These are phyloP conservation scores for Pseudois nayaur DNA, from an alignment of 2,113 vertebrate species.

Conservation along the genomic window DNA sequence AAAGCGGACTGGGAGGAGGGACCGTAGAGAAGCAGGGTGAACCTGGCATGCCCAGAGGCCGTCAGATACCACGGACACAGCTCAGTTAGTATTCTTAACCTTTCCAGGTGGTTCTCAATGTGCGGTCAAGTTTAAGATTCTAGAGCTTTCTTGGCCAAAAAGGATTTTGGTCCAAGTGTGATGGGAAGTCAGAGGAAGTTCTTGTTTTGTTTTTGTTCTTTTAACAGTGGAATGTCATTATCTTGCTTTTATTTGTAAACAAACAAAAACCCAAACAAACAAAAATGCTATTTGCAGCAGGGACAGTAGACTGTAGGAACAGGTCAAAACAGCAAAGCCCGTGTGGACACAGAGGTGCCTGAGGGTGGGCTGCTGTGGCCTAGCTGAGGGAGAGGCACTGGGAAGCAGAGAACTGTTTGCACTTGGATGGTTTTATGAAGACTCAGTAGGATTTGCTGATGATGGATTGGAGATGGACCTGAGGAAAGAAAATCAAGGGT, in stretches of 20 bases:
- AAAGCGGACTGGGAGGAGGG: rapidly evolving
- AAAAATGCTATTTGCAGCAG: background rate
- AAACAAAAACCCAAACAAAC: background rate
- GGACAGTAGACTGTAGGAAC: background rate
- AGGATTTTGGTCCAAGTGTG: background rate
- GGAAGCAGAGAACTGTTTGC: background rate
- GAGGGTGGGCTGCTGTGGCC: rapidly evolving
- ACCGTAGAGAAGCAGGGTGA: background rate
- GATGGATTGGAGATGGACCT: background rate
- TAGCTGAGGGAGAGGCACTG: rapidly evolving
- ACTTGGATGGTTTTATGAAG: background rate
- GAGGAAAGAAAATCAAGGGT: background rate
- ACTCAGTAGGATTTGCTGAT: background rate
- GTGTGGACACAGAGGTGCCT: background rate
- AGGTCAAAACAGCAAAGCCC: background rate
- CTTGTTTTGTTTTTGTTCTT: background rate
- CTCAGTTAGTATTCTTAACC: background rate
- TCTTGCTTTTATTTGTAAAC: background rate
- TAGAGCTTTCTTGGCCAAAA: background rate
- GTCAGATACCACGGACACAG: background rate
- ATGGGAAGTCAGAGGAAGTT: background rate
- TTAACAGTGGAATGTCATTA: background rate
- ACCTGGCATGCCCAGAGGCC: background rate
- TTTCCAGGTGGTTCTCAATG: background rate
- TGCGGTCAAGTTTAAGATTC: background rate